Conservation (phyloP, 2,797 vertebrate genomes). For the Crenichthys baileyi region DNA sequence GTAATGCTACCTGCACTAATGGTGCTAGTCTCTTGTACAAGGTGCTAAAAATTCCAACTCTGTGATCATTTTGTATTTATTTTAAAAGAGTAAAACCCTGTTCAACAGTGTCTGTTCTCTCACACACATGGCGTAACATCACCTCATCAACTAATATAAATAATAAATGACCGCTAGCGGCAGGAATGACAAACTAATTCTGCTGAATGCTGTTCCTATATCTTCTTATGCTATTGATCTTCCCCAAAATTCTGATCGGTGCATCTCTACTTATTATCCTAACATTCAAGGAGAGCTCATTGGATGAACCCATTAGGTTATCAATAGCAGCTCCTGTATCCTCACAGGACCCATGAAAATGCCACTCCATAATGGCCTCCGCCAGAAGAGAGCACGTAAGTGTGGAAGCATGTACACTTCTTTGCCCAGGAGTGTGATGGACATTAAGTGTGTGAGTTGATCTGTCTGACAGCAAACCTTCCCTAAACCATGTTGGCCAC, state of each 20-base stretch:
- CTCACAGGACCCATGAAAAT: conserved; percentile 49
- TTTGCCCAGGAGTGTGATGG: conserved; percentile 1
- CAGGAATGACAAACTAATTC: not conserved
- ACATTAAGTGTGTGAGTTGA: conserved; percentile 39
- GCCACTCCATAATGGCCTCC: conserved; percentile 34
- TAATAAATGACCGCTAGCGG: not conserved
- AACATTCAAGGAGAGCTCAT: not conserved
- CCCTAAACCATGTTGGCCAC: conserved; percentile 30
- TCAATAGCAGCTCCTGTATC: conserved; percentile 22
- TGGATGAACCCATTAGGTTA: not conserved
- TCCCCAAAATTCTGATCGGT: not conserved
- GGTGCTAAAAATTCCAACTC: not conserved
- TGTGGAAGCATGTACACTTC: conserved; percentile 17
- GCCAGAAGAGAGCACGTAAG: conserved; percentile 33
- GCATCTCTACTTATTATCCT: not conserved
- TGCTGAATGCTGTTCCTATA: not conserved
- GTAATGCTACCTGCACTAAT: not conserved
- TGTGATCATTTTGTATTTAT: not conserved
- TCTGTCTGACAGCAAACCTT: conserved; percentile 47
- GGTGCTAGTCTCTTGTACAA: not conserved
- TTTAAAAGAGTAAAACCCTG: not conserved
- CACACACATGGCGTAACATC: too few species aligned
- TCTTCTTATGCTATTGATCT: not conserved
- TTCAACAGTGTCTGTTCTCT: not conserved
- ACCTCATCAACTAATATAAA: not conserved